A percentile compares a stretch with the other conserved stretches of the same genome.
These are phyloP conservation scores for Eristalis pertinax DNA, from an alignment of 2,888 invertebrate species.

Conservation along the genomic window DNA sequence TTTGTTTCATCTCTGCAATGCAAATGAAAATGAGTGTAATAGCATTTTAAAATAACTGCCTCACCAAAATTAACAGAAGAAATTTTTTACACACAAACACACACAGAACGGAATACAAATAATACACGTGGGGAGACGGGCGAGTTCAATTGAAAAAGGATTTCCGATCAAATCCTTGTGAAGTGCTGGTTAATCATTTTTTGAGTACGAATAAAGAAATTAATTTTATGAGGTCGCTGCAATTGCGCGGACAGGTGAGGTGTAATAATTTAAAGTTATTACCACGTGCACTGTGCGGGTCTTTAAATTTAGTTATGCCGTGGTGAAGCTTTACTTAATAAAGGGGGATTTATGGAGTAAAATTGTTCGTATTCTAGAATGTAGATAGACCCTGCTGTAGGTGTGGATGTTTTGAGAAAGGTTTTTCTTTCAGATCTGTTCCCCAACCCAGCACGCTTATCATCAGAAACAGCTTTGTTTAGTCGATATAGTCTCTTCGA, in stretches of 20 bases:
- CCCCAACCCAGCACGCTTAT: no score
- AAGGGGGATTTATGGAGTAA: no score
- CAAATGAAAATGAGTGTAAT: background rate
- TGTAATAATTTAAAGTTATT: background rate
- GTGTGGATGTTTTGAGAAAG: no score
- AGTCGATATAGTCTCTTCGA: no score
- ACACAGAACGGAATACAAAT: background rate
- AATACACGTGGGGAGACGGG: background rate
- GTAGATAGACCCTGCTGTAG: no score
- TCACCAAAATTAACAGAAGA: slow-evolving; percentile 3
- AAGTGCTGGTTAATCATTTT: slow-evolving; percentile 9
- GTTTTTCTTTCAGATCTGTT: no score
- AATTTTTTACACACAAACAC: background rate
- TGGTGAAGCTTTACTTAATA: no score
- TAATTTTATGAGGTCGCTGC: background rate
- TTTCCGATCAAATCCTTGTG: slow-evolving; percentile 31
- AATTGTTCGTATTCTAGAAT: no score
- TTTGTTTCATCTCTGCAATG: background rate
- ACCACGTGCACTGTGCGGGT: no score
- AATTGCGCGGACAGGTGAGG: background rate
- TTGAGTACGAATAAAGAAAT: slow-evolving; percentile 5
- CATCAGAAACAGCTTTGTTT: no score
- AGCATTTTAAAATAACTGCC: slow-evolving; percentile 14
- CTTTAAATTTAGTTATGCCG: no score
- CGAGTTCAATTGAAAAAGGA: slow-evolving; percentile 8